Evolutionary conservation across 2,797 vertebrate genomes (phyloP).

Genomic region (Zenarchopterus dispar): DNA sequence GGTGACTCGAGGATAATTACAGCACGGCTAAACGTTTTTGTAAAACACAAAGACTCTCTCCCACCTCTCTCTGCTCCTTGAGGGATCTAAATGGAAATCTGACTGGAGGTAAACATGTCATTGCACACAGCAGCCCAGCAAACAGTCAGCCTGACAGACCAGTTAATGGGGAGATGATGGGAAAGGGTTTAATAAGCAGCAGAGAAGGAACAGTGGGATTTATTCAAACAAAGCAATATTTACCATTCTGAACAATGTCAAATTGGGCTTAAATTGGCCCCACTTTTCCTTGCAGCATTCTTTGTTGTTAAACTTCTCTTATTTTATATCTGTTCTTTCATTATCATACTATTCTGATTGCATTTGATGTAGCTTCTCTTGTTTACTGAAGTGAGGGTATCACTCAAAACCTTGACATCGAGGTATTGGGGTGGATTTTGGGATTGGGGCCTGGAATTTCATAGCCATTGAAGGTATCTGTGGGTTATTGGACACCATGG

Average conservation of each 20-base stretch:
- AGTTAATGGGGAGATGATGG: conserved; percentile 75
- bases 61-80: conserved; percentile 35
- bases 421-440: conserved; percentile 46
- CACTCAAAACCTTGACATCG: conserved; percentile 60
- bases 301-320: conserved; percentile 49
- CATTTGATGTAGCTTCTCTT: conserved; percentile 60
- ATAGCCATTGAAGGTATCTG: conserved; percentile 25
- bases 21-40: conserved; percentile 24
- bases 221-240: conserved; percentile 67
- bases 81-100: conserved; percentile 77
- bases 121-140: conserved; percentile 62
- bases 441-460: conserved; percentile 50
- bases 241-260: conserved; percentile 54
- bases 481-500: conserved; percentile 33
- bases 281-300: not conserved
- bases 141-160: conserved; percentile 70
- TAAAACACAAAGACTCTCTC: conserved; percentile 25
- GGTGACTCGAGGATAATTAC: conserved; percentile 31
- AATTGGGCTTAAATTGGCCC: conserved; percentile 63
- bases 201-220: conserved; percentile 35
- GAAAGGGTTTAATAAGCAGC: conserved; percentile 65
- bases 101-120: conserved; percentile 72
- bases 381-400: conserved; percentile 46
- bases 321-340: conserved; percentile 46
- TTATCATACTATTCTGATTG: conserved; percentile 44